Evolutionary conservation across 2,113 vertebrate species (phyloP), one percentile per base, ranked within the genome.

Genomic region (Cepphus grylle): DNA sequence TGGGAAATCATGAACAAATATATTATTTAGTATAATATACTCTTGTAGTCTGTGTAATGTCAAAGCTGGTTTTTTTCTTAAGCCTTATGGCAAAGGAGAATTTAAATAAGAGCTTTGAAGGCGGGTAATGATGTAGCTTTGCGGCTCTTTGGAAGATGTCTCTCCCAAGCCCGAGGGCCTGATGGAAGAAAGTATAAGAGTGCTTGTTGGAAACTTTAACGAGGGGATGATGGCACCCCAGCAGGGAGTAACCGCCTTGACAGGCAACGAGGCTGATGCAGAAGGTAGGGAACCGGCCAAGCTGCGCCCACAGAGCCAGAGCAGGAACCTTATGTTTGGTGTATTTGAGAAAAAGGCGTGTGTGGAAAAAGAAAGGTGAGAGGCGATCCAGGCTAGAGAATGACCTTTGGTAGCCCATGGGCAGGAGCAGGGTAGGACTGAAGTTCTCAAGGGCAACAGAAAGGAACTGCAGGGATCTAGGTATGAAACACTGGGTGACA

Each of bases 81-180:
- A 92, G 42, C 59, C 43, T 84, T 71, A 47, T 40, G 56, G 43
- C 72, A 86, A 94, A 74, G n/a, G 55, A 81, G 73, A 88, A 49
- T 69, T 88, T 79, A 67, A 88, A n/a, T n/a, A 78, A 63, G 47
- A 56, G 59, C 42, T 93, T 65, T 81, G 69, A 88, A 89, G 76
- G 36, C 43, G 63, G 80, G 36, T 71, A 21, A 38, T 65, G 56
- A 79, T 67, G 43, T 26, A 40, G 23, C 47, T 86, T 40, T 78
- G 90, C 0, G 1, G 52, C 40, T 88, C 9, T 47, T 93, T 81
- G 50, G 32, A 86, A 65, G 42, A 36, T 34, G 67, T n/a, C 21
- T 83, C 79, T 92, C 83, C 82, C 92, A 90, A 29, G 80, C 80
- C 83, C 0, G 12, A 49, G 83, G 83, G 72, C 61, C 34, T n/a